Conservation (phyloP, 1,140 invertebrate species). For the Stenopsyche tienmushanensis region DNA sequence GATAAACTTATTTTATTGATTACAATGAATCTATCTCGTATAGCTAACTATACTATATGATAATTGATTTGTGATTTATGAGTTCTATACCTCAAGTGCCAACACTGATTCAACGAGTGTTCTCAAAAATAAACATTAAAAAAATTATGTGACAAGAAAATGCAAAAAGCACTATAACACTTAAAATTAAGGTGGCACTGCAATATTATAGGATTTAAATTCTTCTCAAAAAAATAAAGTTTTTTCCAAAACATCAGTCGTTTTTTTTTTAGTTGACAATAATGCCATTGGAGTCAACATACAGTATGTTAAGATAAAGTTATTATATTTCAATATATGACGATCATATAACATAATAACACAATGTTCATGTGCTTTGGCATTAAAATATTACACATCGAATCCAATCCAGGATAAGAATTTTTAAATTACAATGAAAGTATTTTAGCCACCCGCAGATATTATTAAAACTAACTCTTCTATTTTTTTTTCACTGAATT, state of each 20-base stretch:
- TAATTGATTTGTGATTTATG: background rate
- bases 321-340: conserved; percentile 1
- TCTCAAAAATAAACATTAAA: background rate
- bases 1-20: too few relatives aligned
- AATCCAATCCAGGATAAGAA: background rate
- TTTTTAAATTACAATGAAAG: background rate
- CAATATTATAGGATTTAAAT: conserved; percentile 11
- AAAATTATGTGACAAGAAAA: background rate
- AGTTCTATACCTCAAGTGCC: background rate
- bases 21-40: background rate
- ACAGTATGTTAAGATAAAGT: conserved; percentile 8
- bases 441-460: conserved; percentile 4
- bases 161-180: conserved; percentile 4
- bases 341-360: conserved; percentile 20
- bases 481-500: too few relatives aligned
- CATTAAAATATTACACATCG: conserved; percentile 23
- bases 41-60: conserved; percentile 4
- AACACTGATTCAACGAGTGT: conserved; percentile 11
- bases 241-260: background rate
- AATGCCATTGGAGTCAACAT: background rate
- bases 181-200: conserved; percentile 5
- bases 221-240: background rate
- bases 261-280: background rate
- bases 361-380: conserved; percentile 22
- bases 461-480: too few relatives aligned